phyloP scores from a whole-genome alignment of 2,113 vertebrate genomes.

The Eulemur macaco region DNA sequence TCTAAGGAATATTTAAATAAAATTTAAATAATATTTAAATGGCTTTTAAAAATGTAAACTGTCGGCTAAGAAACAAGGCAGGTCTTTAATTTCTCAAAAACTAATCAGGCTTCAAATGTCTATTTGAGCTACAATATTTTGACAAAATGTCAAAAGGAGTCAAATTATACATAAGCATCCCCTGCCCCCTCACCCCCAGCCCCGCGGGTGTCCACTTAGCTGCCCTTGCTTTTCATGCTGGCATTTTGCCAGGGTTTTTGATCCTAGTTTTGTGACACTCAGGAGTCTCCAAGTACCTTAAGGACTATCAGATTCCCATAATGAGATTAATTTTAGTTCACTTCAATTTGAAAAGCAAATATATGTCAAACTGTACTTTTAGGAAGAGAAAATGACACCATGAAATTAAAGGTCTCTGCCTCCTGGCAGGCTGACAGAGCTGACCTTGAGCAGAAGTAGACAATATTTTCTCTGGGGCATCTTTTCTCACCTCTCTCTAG shows the following conservation, averaged over 20 bases:
- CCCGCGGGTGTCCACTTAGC: constrained; percentile 9
- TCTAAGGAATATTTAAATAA: constrained; percentile 61
- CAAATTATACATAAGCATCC: constrained; percentile 56
- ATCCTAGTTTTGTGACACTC: constrained; percentile 67
- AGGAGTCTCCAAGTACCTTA: constrained; percentile 59
- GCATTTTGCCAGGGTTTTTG: constrained; percentile 51
- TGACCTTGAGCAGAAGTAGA: constrained; percentile 61
- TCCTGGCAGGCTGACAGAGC: constrained; percentile 17
- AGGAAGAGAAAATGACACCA: constrained; percentile 63
- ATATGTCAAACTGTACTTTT: constrained; percentile 64
- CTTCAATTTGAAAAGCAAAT: constrained; percentile 76
- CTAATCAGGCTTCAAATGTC: constrained; percentile 44
- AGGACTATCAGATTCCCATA: constrained; percentile 71
- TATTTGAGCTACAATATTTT: constrained; percentile 52
- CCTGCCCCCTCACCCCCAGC: constrained; percentile 38
- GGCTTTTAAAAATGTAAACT: constrained; percentile 46
- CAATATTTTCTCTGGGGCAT: neutral
- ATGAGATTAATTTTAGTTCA: constrained; percentile 78
- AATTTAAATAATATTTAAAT: constrained; percentile 66
- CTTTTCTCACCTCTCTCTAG: neutral
- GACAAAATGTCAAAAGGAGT: constrained; percentile 70
- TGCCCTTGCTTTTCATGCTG: constrained; percentile 4
- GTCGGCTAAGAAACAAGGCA: constrained; percentile 23
- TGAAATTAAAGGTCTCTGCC: constrained; percentile 69
- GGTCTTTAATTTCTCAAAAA: constrained; percentile 59